phyloP scores from a whole-genome alignment of 2,113 vertebrate species.

The Coptodon bakossiorum region DNA sequence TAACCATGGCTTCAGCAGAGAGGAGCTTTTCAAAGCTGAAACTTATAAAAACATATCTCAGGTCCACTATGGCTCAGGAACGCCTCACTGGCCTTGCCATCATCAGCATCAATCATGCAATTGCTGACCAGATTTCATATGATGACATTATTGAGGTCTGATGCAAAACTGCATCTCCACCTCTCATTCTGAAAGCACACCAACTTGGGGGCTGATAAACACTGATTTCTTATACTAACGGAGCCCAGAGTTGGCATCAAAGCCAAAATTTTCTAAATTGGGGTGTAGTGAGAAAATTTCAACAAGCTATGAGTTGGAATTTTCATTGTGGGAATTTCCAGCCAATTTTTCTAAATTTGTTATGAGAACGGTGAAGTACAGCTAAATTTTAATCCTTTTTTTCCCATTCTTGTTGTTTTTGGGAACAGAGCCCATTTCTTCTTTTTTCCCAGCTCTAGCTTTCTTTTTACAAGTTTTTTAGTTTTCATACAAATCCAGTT shows the following conservation, averaged over 20 bases:
- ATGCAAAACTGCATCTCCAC: too few relatives aligned
- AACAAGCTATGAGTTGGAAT: constrained; percentile 21
- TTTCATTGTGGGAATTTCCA: constrained; percentile 9
- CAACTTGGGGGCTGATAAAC: too few relatives aligned
- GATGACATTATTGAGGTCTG: neutral
- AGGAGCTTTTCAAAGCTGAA: neutral
- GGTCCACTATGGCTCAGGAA: neutral
- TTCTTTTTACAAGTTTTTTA: neutral
- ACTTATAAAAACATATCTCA: neutral
- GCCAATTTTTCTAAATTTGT: constrained; percentile 35
- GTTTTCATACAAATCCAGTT: neutral
- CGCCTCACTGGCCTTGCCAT: neutral
- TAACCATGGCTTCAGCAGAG: neutral
- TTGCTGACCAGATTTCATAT: neutral
- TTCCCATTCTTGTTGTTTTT: neutral
- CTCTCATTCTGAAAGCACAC: too few relatives aligned
- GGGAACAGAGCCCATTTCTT: neutral
- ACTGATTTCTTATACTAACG: too few relatives aligned
- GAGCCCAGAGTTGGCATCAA: too few relatives aligned
- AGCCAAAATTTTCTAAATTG: too few relatives aligned
- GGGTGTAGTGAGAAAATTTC: constrained; percentile 44
- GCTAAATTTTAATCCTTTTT: constrained; percentile 5
- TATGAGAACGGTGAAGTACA: neutral
- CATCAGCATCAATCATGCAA: neutral
- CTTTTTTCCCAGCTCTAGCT: neutral